Evolutionary conservation across 2,888 invertebrate genomes (phyloP).

Genomic region (Anoncus sp.): DNA sequence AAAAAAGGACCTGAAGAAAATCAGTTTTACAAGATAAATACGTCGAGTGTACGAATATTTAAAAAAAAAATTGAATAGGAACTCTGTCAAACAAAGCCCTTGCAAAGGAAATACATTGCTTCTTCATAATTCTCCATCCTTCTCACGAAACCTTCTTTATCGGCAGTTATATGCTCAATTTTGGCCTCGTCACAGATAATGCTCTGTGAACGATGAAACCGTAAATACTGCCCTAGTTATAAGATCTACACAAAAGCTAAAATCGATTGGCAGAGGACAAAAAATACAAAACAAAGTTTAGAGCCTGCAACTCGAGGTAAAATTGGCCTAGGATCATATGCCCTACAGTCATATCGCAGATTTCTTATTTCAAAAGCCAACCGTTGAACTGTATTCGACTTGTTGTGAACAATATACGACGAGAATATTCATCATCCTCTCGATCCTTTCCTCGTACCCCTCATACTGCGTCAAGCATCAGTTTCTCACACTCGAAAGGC

Average conservation of each 20-base stretch:
- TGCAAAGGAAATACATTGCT: neutral
- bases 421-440: conserved; percentile 14
- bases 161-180: neutral
- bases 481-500: conserved; percentile 11
- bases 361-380: conserved; percentile 14
- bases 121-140: too few relatives aligned
- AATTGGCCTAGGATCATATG: conserved; percentile 1
- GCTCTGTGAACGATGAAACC: neutral
- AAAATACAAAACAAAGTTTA: neutral
- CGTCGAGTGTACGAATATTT: too few relatives aligned
- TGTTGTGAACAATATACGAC: conserved; percentile 28
- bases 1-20: neutral
- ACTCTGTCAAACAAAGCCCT: too few relatives aligned
- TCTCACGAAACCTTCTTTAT: too few relatives aligned
- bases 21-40: too few relatives aligned
- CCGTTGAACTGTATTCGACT: neutral
- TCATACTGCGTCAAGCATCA: conserved; percentile 14
- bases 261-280: neutral
- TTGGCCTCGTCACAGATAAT: neutral
- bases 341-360: conserved; percentile 1
- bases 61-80: too few relatives aligned
- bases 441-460: neutral
- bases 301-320: neutral
- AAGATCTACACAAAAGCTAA: too few relatives aligned
- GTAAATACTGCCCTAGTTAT: too few relatives aligned